Evolutionary conservation across 2,888 invertebrate species (phyloP), one percentile per base, ranked within the genome.

Genomic region (Drymonia ruficornis): DNA sequence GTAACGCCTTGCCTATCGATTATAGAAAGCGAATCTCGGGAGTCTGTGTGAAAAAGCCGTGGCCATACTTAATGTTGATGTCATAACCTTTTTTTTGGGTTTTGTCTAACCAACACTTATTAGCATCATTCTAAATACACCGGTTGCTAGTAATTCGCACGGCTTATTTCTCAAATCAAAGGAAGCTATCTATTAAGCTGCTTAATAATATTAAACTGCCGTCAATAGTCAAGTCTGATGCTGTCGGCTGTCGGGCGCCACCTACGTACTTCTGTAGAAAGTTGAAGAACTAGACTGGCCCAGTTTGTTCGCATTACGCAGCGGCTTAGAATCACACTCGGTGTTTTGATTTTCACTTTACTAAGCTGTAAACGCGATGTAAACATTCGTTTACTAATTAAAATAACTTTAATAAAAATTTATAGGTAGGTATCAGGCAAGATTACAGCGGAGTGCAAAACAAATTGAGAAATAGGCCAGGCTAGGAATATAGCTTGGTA

Each of bases 271-370:
- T 76, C 76, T 67, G 83, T 90, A 91, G 91, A 91, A 91, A 91
- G 91, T 90, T 87, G 88, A 84, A 81, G 83, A 90, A 90, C 89
- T 90, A 86, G 89, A 87, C 74, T 82, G 80, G 77, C 81, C 84
- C 74, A 81, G 83, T 83, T 86, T 79, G 75, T 78, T 74, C 63
- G 74, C 80, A 84, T 84, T 79, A 80, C 81, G 76, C 78, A 80
- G 79, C 75, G 69, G 74, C 72, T 76, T 69, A 72, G 75, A 81
- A 77, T 80, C 76, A 74, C 70, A 75, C 67, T 67, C 65, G 74
- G 65, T 78, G 70, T 84, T 83, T 82, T 77, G 77, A 76, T 83
- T 83, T 84, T 83, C 81, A 80, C 80, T 81, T 70, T 61, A 63
- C 40, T 40, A 40, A 16, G 16, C 36, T 11, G 13, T 36, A 70